phyloP scores from a whole-genome alignment of 1,140 invertebrate genomes.

The Xylocopa sonorina region DNA sequence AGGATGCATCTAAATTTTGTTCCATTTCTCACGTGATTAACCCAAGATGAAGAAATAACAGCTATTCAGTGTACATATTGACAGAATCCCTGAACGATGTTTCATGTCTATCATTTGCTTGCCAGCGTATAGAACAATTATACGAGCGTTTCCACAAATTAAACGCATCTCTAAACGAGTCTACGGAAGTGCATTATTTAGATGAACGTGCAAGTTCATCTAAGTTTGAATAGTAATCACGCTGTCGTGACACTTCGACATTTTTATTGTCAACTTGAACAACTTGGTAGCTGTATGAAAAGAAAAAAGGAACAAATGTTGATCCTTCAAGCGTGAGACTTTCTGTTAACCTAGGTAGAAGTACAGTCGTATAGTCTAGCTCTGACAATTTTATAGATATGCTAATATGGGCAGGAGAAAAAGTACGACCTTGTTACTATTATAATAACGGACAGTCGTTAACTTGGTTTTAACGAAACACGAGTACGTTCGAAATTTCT shows the following conservation, averaged over 20 bases:
- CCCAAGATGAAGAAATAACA: not conserved
- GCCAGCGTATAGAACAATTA: not conserved
- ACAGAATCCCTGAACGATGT: not conserved
- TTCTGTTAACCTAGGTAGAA: not conserved
- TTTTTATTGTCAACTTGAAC: not conserved
- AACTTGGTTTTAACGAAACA: not conserved
- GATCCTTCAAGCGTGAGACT: not conserved
- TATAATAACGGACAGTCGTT: too few relatives aligned
- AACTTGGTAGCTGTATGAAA: too few relatives aligned
- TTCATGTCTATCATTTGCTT: not conserved
- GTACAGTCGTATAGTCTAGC: not conserved
- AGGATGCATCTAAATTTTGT: too few relatives aligned
- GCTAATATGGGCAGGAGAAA: too few relatives aligned
- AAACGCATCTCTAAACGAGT: not conserved
- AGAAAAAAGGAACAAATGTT: too few relatives aligned
- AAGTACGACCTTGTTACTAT: not conserved
- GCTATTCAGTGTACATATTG: not conserved
- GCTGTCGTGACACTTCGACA: not conserved
- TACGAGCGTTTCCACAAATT: not conserved
- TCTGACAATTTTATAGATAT: not conserved
- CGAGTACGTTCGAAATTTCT: not conserved
- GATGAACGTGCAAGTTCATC: not conserved
- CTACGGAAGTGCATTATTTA: not conserved
- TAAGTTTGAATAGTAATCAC: not conserved
- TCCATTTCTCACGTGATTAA: not conserved